Evolutionary conservation across 2,113 vertebrate genomes (phyloP).

Genomic region (Bubo scandiacus): DNA sequence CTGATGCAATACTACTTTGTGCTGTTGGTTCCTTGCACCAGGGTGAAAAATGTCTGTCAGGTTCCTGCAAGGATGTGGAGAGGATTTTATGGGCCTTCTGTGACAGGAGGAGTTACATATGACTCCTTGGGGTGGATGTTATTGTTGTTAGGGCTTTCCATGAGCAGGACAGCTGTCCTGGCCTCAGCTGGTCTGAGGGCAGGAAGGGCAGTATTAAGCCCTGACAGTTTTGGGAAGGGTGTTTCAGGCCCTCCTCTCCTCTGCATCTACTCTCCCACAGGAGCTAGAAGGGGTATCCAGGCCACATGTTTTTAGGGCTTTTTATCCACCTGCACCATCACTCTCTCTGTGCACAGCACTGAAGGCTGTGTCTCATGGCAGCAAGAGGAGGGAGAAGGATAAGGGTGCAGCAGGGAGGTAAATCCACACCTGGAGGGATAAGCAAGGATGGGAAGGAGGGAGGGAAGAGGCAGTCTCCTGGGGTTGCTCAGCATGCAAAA

Average conservation of each 20-base stretch:
- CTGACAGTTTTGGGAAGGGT: rapidly evolving
- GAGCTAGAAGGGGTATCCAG: not conserved
- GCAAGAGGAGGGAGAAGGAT: not conserved
- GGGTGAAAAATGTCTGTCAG: not conserved
- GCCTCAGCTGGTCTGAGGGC: not conserved
- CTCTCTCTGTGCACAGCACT: not conserved
- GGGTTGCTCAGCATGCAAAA: not conserved
- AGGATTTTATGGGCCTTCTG: not conserved
- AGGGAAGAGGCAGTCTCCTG: not conserved
- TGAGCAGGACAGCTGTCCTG: no score
- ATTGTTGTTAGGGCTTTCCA: not conserved
- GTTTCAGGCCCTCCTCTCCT: not conserved
- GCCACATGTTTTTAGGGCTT: not conserved
- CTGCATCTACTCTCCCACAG: not conserved
- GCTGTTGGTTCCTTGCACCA: rapidly evolving
- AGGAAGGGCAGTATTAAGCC: not conserved
- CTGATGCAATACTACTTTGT: not conserved
- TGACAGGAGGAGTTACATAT: not conserved
- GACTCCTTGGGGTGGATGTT: not conserved
- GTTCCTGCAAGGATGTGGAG: not conserved
- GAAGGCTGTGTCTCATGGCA: not conserved
- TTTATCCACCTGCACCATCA: no score
- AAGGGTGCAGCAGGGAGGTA: rapidly evolving
- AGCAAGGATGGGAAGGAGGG: not conserved
- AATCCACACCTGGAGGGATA: not conserved